phyloP scores from a whole-genome alignment of 1,140 invertebrate species.

The Habropoda laboriosa region DNA sequence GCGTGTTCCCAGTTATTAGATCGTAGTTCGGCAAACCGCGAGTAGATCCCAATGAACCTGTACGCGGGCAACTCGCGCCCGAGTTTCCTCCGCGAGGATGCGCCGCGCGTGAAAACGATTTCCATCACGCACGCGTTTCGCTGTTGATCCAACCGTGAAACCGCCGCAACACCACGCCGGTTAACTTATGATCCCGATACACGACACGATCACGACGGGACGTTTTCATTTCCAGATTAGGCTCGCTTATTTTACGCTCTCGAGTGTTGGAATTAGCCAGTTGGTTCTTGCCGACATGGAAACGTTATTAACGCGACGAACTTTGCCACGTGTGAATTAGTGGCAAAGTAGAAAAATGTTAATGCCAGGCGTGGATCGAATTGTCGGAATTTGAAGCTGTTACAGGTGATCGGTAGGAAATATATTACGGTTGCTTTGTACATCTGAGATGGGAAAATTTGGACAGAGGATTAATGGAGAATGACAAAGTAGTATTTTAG shows the following conservation, averaged over 20 bases:
- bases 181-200: conserved; percentile 47
- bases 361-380: no score
- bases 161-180: conserved; percentile 10
- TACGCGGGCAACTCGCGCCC: neutral
- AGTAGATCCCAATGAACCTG: conserved; percentile 70
- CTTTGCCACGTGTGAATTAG: no score
- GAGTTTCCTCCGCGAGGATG: conserved; percentile 21
- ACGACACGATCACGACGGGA: conserved; percentile 20
- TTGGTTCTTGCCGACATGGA: neutral
- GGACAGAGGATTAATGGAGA: no score
- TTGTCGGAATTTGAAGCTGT: no score
- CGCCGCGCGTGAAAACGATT: conserved; percentile 48
- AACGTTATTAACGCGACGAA: neutral
- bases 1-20: conserved; percentile 77
- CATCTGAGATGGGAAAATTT: no score
- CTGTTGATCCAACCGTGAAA: conserved; percentile 40
- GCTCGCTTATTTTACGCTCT: neutral
- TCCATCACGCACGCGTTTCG: conserved; percentile 48
- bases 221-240: conserved; percentile 12
- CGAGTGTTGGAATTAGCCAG: neutral
- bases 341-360: no score
- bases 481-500: no score
- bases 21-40: conserved; percentile 73
- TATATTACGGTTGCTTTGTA: no score
- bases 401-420: no score